phyloP scores from a whole-genome alignment of 1,140 invertebrate species.

The Saccostrea echinata region DNA sequence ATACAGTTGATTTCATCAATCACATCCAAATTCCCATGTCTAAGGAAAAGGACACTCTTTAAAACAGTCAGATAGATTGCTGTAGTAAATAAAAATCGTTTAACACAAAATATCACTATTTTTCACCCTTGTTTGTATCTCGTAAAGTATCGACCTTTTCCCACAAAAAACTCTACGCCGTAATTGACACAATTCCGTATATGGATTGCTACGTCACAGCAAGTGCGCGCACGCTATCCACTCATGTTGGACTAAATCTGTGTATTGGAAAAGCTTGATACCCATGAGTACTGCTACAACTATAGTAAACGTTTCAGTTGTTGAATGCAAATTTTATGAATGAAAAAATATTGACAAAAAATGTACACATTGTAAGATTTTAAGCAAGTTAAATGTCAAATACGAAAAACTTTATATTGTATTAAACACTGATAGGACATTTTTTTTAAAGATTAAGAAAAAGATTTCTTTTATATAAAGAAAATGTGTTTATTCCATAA shows the following conservation, averaged over 20 bases:
- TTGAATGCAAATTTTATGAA: conserved; percentile 39
- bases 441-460: too few species aligned
- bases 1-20: conserved; percentile 18
- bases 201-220: conserved; percentile 33
- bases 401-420: too few species aligned
- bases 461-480: too few species aligned
- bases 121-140: conserved; percentile 31
- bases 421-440: too few species aligned
- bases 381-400: too few species aligned
- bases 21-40: neutral
- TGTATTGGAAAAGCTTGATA: conserved; percentile 32
- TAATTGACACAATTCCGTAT: conserved; percentile 39
- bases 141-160: conserved; percentile 36
- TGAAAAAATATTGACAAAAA: conserved; percentile 8
- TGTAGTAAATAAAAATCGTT: neutral
- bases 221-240: conserved; percentile 24
- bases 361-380: neutral
- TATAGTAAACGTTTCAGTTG: conserved; percentile 3
- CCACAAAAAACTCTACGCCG: conserved; percentile 35
- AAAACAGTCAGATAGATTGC: neutral
- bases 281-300: neutral
- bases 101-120: conserved; percentile 3
- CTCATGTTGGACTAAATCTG: conserved; percentile 31
- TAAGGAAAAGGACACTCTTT: neutral
- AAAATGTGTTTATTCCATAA: too few species aligned